These are phyloP conservation scores for Pangasius macronema DNA, from an alignment of 2,797 vertebrate genomes.

Conservation along the genomic window DNA sequence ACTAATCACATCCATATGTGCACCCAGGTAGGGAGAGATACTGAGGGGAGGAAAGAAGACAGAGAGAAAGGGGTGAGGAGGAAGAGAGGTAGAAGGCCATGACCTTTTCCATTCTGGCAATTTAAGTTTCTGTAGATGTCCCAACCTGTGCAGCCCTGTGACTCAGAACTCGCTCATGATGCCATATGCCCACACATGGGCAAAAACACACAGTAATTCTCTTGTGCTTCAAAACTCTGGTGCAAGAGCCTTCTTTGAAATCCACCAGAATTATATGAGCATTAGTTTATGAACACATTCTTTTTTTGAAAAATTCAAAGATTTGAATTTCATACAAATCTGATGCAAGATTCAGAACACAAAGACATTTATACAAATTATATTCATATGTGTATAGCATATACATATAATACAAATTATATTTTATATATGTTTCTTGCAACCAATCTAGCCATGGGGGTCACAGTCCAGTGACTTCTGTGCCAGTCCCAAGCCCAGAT, in stretches of 20 bases:
- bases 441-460: too few species aligned
- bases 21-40: background rate
- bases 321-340: too few species aligned
- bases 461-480: too few species aligned
- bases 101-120: constrained; percentile 37
- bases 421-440: too few species aligned
- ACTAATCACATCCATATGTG: background rate
- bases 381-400: too few species aligned
- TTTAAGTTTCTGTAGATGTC: constrained; percentile 45
- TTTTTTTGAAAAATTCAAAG: background rate
- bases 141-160: constrained; percentile 25
- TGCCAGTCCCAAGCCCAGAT: too few species aligned
- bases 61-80: constrained; percentile 9
- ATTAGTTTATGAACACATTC: background rate
- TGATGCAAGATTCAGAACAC: background rate
- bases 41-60: constrained; percentile 14
- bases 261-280: background rate
- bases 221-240: background rate
- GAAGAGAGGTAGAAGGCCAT: constrained; percentile 22
- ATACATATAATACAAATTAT: too few species aligned
- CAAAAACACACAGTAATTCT: background rate
- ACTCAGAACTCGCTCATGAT: background rate
- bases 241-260: background rate
- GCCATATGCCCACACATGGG: constrained; percentile 33
- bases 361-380: background rate